Conservation (phyloP, 2,797 vertebrate species). For the Limnodromus scolopaceus region DNA sequence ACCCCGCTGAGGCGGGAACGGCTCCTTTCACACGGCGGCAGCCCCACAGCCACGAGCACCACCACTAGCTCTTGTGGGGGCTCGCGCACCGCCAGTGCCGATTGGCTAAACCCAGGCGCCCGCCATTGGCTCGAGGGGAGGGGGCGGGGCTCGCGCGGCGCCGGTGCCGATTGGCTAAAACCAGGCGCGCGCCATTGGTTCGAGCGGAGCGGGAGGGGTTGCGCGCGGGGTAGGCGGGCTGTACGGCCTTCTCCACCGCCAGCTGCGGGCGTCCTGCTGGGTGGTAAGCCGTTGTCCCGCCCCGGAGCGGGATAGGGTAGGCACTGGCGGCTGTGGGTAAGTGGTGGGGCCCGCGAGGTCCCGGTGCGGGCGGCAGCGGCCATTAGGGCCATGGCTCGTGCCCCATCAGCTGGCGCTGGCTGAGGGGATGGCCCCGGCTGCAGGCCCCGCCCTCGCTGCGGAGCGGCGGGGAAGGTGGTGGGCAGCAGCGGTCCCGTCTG, state of each 20-base stretch:
- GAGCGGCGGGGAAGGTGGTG: background rate
- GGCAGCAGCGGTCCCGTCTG: accelerated
- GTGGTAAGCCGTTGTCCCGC: accelerated
- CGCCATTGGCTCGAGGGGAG: too few relatives aligned
- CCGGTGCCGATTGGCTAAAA: too few relatives aligned
- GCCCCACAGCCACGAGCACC: too few relatives aligned
- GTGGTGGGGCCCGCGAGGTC: accelerated
- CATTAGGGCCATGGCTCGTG: accelerated
- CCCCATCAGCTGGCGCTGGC: accelerated
- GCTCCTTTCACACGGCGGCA: background rate
- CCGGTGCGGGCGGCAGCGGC: background rate
- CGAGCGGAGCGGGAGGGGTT: background rate
- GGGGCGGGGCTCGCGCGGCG: background rate
- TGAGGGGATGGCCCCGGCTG: background rate
- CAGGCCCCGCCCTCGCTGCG: accelerated
- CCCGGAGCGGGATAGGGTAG: background rate
- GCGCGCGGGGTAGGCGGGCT: background rate
- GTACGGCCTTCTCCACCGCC: accelerated
- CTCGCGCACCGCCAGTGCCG: too few relatives aligned
- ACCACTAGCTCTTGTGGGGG: too few relatives aligned
- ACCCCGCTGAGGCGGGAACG: too few relatives aligned
- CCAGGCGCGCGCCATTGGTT: too few relatives aligned
- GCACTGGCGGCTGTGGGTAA: accelerated
- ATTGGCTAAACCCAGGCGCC: too few relatives aligned
- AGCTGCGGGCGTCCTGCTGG: accelerated